Evolutionary conservation across 2,797 vertebrate species (phyloP).

Genomic region (Enteromius paludinosus): DNA sequence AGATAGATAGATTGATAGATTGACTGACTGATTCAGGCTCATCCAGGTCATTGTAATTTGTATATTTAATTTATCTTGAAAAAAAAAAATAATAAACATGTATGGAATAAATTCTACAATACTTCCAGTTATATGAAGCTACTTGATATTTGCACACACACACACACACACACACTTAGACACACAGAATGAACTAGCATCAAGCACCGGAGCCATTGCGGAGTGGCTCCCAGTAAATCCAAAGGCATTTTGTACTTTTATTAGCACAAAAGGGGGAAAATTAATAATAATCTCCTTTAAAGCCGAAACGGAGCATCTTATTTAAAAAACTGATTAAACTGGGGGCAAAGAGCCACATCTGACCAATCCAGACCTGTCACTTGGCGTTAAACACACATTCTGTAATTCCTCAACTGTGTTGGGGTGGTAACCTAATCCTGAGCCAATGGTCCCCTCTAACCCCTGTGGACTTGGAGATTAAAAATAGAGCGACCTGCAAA

Average conservation of each 20-base stretch:
- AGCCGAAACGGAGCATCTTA: slow-evolving; percentile 17
- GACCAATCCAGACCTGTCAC: neutral
- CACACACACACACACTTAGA: slow-evolving; percentile 25
- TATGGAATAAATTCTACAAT: slow-evolving; percentile 8
- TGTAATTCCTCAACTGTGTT: slow-evolving; percentile 17
- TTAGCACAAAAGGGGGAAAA: slow-evolving; percentile 10
- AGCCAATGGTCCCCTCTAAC: neutral
- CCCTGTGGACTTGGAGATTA: slow-evolving; percentile 27
- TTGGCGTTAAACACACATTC: neutral
- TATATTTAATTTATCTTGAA: neutral
- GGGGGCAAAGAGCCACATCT: neutral
- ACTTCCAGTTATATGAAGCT: slow-evolving; percentile 32
- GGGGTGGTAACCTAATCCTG: slow-evolving; percentile 19
- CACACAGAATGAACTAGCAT: slow-evolving; percentile 20
- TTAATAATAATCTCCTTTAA: slow-evolving; percentile 7
- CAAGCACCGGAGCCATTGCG: neutral
- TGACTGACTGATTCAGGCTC: too few species aligned
- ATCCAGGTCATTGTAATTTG: neutral
- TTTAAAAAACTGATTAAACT: slow-evolving; percentile 14
- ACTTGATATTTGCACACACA: slow-evolving; percentile 30
- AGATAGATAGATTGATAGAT: too few species aligned
- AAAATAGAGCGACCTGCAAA: slow-evolving; percentile 44
- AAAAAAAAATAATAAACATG: neutral
- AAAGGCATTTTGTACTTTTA: slow-evolving; percentile 17
- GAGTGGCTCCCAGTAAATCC: slow-evolving; percentile 7